Conservation (phyloP, 2,888 invertebrate genomes). For the Drosophila pseudotakahashii region DNA sequence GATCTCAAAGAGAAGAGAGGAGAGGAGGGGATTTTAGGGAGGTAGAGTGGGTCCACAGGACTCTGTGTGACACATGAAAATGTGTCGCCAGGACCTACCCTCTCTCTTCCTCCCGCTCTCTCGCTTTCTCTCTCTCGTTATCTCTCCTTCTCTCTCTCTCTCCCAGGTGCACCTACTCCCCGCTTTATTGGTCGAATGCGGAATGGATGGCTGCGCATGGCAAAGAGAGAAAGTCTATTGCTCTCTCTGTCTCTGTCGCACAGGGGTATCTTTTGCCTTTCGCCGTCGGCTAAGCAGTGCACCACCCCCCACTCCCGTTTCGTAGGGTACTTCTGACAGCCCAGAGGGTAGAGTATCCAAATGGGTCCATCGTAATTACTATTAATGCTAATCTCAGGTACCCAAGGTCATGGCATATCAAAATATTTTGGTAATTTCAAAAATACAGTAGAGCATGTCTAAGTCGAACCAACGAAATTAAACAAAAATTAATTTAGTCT, state of each 20-base stretch:
- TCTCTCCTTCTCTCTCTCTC: not conserved
- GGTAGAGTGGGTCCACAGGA: constrained; percentile 3
- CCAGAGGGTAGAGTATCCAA: constrained; percentile 1
- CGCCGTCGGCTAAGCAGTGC: constrained; percentile 46
- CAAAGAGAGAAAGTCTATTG: constrained; percentile 40
- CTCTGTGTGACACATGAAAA: constrained; percentile 47
- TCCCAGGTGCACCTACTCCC: constrained; percentile 41
- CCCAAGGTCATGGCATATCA: not conserved
- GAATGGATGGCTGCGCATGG: constrained; percentile 72
- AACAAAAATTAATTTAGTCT: no score
- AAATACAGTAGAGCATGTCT: not conserved
- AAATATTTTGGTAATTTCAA: not conserved
- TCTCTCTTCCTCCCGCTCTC: not conserved
- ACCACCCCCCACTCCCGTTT: not conserved
- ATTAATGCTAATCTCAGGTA: constrained; percentile 1
- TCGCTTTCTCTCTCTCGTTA: not conserved
- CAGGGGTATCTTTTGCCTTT: constrained; percentile 12
- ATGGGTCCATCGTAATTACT: not conserved
- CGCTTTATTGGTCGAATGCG: constrained; percentile 65
- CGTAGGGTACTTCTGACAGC: not conserved
- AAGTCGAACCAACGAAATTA: not conserved
- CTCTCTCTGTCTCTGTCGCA: constrained; percentile 11
- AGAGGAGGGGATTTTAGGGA: not conserved
- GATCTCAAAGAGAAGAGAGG: constrained; percentile 1
- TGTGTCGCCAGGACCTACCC: constrained; percentile 38